These are phyloP conservation scores for Proteles cristata DNA, from an alignment of 2,113 vertebrate species.

Conservation along the genomic window DNA sequence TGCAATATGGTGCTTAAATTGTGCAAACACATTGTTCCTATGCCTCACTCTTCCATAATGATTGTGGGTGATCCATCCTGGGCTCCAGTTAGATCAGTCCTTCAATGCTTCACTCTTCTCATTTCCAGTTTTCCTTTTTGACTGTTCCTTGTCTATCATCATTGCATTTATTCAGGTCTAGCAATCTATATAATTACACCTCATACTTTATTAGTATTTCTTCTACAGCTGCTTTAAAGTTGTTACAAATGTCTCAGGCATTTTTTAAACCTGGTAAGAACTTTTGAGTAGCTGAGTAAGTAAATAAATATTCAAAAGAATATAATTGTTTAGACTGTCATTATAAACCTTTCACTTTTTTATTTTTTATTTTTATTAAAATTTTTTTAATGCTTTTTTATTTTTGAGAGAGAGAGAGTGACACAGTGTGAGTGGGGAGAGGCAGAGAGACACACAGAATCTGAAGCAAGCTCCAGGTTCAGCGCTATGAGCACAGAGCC, in stretches of 20 bases:
- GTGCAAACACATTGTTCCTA: not conserved
- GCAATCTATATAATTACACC: not conserved
- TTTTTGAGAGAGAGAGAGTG: too few species aligned
- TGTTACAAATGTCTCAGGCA: not conserved
- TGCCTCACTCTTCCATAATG: not conserved
- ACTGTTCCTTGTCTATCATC: not conserved
- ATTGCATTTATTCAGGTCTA: not conserved
- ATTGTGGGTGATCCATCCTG: not conserved
- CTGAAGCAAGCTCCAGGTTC: too few species aligned
- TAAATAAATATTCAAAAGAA: constrained; percentile 12
- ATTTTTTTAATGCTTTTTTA: too few species aligned
- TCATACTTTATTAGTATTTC: not conserved
- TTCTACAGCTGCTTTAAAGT: constrained; percentile 20
- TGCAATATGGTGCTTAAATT: not conserved
- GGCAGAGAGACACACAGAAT: too few species aligned
- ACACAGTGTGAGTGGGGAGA: too few species aligned
- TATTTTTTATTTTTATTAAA: too few species aligned
- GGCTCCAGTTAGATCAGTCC: not conserved
- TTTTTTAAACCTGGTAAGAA: not conserved
- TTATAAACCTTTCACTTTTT: not conserved
- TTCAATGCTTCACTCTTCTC: not conserved
- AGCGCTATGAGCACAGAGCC: too few species aligned
- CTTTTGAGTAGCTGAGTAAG: constrained; percentile 31
- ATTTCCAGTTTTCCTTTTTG: not conserved
- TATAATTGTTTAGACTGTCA: constrained; percentile 9